Conservation (phyloP, 2,113 vertebrate species). For the Oreocharis arfaki region DNA sequence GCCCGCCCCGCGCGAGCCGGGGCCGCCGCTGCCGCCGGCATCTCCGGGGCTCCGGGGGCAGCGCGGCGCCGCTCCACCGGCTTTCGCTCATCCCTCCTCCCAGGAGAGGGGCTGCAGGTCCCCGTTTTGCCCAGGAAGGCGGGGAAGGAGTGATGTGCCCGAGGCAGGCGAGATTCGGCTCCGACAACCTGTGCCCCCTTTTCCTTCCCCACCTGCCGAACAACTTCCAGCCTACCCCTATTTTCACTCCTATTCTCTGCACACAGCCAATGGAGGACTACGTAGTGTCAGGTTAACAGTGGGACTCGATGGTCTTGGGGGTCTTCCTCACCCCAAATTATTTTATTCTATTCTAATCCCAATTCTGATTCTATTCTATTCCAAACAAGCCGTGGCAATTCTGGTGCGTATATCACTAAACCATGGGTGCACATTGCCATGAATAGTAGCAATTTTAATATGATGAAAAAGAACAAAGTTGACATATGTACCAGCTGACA, state of each 20-base stretch:
- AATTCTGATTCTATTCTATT: not conserved
- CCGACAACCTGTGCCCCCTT: accelerated
- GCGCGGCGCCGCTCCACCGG: too few relatives aligned
- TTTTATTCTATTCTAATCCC: not conserved
- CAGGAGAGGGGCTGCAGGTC: accelerated
- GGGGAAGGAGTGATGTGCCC: not conserved
- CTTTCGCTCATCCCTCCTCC: accelerated
- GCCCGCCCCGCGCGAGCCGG: too few relatives aligned
- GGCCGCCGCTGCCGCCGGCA: too few relatives aligned
- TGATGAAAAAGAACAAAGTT: not conserved
- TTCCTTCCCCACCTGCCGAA: not conserved
- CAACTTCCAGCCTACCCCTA: accelerated
- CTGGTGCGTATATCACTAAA: accelerated
- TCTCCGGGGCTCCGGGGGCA: not conserved
- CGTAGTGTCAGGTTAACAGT: accelerated
- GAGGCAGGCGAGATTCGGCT: accelerated
- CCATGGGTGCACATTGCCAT: accelerated
- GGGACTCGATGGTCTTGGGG: accelerated
- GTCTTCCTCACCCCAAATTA: not conserved
- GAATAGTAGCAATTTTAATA: too few relatives aligned
- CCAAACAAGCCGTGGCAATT: not conserved
- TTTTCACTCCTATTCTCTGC: accelerated
- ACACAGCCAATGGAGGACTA: accelerated
- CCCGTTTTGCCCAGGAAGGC: accelerated
- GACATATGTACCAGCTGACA: accelerated